These are phyloP conservation scores for Schizotus pectinicornis DNA, from an alignment of 2,888 invertebrate genomes.

Conservation along the genomic window DNA sequence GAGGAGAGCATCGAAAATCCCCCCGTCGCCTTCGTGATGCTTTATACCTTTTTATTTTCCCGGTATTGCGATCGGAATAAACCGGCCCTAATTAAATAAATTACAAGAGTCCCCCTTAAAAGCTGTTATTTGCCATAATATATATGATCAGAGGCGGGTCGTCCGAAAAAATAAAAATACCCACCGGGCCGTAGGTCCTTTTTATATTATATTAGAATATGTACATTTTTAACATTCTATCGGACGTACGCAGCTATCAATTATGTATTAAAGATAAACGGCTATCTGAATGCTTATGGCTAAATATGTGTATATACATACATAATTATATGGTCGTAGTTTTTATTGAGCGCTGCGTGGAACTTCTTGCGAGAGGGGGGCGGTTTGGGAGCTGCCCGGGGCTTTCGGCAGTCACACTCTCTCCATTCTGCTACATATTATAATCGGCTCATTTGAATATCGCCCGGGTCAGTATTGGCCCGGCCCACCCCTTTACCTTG, in stretches of 20 bases:
- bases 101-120: slow-evolving; percentile 44
- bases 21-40: background rate
- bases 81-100: slow-evolving; percentile 46
- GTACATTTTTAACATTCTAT: slow-evolving; percentile 59
- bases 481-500: too few relatives aligned
- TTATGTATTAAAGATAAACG: slow-evolving; percentile 61
- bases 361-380: slow-evolving; percentile 36
- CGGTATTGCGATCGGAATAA: background rate
- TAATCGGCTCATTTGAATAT: slow-evolving; percentile 55
- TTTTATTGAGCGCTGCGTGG: slow-evolving; percentile 55
- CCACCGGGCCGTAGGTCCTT: slow-evolving; percentile 34
- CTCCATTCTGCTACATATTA: slow-evolving; percentile 51
- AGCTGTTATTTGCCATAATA: slow-evolving; percentile 49
- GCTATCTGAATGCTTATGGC: slow-evolving; percentile 59
- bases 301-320: slow-evolving; percentile 60
- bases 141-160: slow-evolving; percentile 45
- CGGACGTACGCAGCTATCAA: slow-evolving; percentile 58
- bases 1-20: too few relatives aligned
- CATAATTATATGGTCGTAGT: slow-evolving; percentile 59
- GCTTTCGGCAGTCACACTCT: slow-evolving; percentile 53
- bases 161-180: slow-evolving; percentile 40
- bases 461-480: slow-evolving; percentile 31
- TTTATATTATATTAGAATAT: slow-evolving; percentile 52
- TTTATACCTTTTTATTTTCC: background rate
- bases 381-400: slow-evolving; percentile 44